Percentiles rank a stretch among this genome's conserved stretches.
These are phyloP conservation scores for Podarcis lilfordi DNA, from an alignment of 2,797 vertebrate genomes.

Conservation along the genomic window DNA sequence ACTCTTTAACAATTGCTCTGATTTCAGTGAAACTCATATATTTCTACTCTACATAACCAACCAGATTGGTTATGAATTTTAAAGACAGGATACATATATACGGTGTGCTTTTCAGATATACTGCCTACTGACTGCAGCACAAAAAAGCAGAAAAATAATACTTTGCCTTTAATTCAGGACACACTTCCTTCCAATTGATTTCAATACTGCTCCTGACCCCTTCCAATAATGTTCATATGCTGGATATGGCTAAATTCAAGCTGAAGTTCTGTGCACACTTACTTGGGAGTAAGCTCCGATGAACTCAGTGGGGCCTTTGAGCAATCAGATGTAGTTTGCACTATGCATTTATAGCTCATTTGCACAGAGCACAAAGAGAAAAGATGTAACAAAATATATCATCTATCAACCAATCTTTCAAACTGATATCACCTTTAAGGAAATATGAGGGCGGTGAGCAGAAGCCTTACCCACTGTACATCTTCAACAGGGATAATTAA, in stretches of 20 bases:
- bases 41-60: background rate
- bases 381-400: conserved; percentile 71
- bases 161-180: background rate
- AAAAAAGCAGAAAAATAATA: background rate
- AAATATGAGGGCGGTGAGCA: no score
- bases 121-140: background rate
- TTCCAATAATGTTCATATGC: background rate
- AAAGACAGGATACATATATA: background rate
- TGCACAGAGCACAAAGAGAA: conserved; percentile 63
- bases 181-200: background rate
- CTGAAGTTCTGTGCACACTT: background rate
- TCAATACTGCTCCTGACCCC: background rate
- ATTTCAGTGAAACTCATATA: conserved; percentile 9
- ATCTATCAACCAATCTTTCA: conserved; percentile 70
- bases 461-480: no score
- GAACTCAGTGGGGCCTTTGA: background rate
- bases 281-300: background rate
- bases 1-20: background rate
- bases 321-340: background rate
- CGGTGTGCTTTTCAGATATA: background rate
- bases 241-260: conserved; percentile 33
- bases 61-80: background rate
- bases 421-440: conserved; percentile 37
- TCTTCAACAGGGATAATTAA: no score
- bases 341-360: background rate